Conservation (phyloP, 2,797 vertebrate genomes). For the Petrocephalus sullivani region DNA sequence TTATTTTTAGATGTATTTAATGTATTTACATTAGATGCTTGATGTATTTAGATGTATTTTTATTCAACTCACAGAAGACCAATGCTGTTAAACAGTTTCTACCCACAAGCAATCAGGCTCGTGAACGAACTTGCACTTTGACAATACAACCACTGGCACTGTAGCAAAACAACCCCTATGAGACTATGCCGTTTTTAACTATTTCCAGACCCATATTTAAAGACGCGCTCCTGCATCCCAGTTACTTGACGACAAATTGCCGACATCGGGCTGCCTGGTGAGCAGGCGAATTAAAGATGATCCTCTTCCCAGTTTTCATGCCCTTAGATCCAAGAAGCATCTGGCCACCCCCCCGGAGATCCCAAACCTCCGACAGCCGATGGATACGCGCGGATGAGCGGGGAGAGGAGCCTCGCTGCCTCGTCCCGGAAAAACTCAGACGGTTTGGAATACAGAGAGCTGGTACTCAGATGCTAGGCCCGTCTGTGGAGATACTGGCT, state of each 20-base stretch:
- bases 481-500: background rate
- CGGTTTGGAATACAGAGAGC: background rate
- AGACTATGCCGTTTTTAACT: background rate
- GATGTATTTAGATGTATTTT: background rate
- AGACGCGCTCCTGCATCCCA: background rate
- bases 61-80: background rate
- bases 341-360: background rate
- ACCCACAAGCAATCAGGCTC: no score
- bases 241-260: background rate
- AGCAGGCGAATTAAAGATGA: background rate
- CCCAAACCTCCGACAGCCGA: background rate
- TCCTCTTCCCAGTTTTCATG: background rate
- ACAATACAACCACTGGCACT: no score
- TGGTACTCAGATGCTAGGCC: background rate
- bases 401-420: background rate
- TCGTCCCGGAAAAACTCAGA: background rate
- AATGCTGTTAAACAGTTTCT: background rate
- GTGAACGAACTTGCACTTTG: no score
- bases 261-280: background rate
- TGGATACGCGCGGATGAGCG: background rate
- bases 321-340: background rate
- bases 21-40: no score
- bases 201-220: background rate
- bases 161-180: no score
- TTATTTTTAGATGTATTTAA: background rate